A percentile compares a stretch with the other conserved stretches of the same genome.
Conservation (phyloP, 2,113 vertebrate genomes). For the Cacatua alba region DNA sequence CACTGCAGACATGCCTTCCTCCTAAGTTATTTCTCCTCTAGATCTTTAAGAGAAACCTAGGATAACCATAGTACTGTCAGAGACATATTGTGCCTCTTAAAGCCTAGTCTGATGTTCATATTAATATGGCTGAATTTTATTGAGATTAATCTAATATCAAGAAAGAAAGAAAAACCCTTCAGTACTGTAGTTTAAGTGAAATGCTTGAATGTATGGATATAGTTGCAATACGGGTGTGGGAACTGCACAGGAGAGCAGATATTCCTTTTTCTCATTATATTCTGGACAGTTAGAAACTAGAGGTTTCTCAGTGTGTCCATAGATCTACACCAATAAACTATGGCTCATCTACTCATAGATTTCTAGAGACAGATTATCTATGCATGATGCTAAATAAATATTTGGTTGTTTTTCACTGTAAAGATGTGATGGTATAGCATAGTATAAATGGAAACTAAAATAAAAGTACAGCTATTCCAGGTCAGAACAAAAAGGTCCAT, state of each 20-base stretch:
- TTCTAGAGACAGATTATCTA: background rate
- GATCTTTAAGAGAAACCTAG: background rate
- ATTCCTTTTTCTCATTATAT: background rate
- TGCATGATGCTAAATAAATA: background rate
- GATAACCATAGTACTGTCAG: background rate
- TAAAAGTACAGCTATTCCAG: background rate
- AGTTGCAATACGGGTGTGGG: background rate
- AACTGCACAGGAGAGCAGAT: background rate
- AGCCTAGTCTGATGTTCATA: background rate
- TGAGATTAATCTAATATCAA: background rate
- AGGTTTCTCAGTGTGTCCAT: background rate
- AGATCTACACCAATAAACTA: background rate
- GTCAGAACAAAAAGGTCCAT: background rate
- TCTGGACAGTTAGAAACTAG: background rate
- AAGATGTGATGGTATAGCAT: background rate
- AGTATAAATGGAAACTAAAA: background rate
- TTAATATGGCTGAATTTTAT: background rate
- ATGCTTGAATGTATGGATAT: background rate
- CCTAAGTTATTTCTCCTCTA: background rate
- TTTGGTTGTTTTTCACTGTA: background rate
- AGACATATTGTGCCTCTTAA: background rate
- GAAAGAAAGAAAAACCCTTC: background rate
- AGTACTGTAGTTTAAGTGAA: background rate
- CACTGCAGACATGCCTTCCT: background rate
- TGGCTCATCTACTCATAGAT: background rate